These are phyloP conservation scores for Melanchra persicariae DNA, from an alignment of 2,888 invertebrate genomes.

Conservation along the genomic window DNA sequence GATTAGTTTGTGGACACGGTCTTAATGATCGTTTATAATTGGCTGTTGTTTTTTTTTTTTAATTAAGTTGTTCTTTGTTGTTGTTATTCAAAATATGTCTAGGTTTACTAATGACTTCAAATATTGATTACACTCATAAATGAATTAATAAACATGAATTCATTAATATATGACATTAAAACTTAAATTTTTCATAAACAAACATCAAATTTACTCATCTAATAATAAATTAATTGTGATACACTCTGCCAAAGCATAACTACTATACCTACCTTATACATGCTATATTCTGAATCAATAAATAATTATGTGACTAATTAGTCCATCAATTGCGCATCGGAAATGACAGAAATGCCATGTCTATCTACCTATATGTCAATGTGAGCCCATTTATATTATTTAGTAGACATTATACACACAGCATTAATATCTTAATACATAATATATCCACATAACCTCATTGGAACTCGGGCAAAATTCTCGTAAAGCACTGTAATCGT, in stretches of 20 bases:
- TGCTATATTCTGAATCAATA: constrained; percentile 30
- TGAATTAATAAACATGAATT: background rate
- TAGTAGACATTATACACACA: constrained; percentile 10
- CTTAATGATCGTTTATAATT: constrained; percentile 33
- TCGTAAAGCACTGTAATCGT: constrained; percentile 39
- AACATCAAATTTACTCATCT: too few relatives aligned
- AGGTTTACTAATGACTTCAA: constrained; percentile 14
- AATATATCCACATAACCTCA: constrained; percentile 31
- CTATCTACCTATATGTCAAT: background rate
- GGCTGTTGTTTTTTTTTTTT: constrained; percentile 9
- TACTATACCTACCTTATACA: background rate
- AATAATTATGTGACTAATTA: constrained; percentile 8
- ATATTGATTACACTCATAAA: constrained; percentile 1
- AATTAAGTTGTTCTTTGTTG: background rate
- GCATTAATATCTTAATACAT: constrained; percentile 40
- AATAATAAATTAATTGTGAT: constrained; percentile 10
- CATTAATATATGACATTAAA: background rate
- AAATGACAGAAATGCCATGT: background rate
- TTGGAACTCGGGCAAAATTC: constrained; percentile 13
- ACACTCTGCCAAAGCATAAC: constrained; percentile 9
- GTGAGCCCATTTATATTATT: constrained; percentile 4
- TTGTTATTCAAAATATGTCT: background rate
- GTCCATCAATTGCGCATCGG: background rate
- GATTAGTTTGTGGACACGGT: constrained; percentile 71
- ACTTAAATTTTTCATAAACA: background rate